Evolutionary conservation across 2,113 vertebrate species (phyloP), one percentile per base, ranked within the genome.

Genomic region (Cynocephalus volans): DNA sequence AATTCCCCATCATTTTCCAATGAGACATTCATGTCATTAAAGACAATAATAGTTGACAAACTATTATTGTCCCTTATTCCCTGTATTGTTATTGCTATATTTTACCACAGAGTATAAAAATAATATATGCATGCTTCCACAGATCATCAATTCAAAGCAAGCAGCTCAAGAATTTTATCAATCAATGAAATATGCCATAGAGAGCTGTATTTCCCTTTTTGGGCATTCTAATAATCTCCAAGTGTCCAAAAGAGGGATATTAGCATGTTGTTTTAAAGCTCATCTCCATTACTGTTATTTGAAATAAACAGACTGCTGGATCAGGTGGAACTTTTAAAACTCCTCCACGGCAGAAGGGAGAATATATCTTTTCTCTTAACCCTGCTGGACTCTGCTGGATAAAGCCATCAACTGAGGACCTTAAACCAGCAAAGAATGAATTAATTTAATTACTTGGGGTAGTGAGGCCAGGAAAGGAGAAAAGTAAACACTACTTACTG

Each of bases 1-100:
- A 97, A 95, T 97, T 97, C 89, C 31, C 76, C 67, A 90, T 95
- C 64, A 93, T 97, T 96, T 96, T 82, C 90, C 93, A 96, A 69
- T 52, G 82, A 93, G 67, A 87, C n/a, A 83, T 65, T 77, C 64
- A 72, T 96, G 96, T 95, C 82, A 96, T 95, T 97, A 95, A 83
- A 93, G 50, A 86, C 80, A 82, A 90, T 98, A 96, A 93, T 36
- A 88, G 76, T 73, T 97, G 95, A 93, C 90, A 96, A 89, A 73
- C 62, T 72, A 58, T 58, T 90, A 67, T 19, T 79, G 36, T 84
- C 75, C 45, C 54, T 92, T 80, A 94, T 79, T 76, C 10, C 62
- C 69, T 67, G 23, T 87, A 95, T 87, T 91, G 80, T 82, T 86
- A 72, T 56, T 26, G 67, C 54, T 90, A 28, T 87, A 89, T 92